Evolutionary conservation across 1,140 invertebrate species (phyloP).

Genomic region (Polyergus mexicanus): DNA sequence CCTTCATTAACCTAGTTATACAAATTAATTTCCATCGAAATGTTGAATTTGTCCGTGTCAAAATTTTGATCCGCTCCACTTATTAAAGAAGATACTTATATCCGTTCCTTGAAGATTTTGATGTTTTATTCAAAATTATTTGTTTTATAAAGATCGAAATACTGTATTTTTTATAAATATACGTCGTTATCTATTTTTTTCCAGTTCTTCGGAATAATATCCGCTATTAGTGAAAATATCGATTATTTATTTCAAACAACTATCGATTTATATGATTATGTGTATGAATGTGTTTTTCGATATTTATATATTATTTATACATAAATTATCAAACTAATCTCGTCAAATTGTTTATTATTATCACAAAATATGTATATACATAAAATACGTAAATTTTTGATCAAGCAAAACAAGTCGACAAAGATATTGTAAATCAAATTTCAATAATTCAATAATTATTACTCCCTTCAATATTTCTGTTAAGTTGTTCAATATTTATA

Average conservation of each 20-base stretch:
- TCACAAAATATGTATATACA: background rate
- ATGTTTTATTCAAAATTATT: background rate
- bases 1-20: background rate
- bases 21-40: background rate
- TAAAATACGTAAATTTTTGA: background rate
- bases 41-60: background rate
- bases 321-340: background rate
- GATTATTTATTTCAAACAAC: background rate
- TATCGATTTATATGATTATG: background rate
- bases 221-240: background rate
- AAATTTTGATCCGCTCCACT: background rate
- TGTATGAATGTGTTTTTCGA: too few species aligned
- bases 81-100: background rate
- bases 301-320: conserved; percentile 9
- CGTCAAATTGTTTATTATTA: background rate
- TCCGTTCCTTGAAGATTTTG: background rate
- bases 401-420: background rate
- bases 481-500: conserved; percentile 21
- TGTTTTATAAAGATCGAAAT: background rate
- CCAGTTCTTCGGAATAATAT: background rate
- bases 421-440: conserved; percentile 24
- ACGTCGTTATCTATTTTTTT: background rate
- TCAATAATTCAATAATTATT: conserved; percentile 11
- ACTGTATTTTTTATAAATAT: background rate
- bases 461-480: background rate